Conservation (phyloP, 1,140 invertebrate genomes). For the Drosophila santomea region DNA sequence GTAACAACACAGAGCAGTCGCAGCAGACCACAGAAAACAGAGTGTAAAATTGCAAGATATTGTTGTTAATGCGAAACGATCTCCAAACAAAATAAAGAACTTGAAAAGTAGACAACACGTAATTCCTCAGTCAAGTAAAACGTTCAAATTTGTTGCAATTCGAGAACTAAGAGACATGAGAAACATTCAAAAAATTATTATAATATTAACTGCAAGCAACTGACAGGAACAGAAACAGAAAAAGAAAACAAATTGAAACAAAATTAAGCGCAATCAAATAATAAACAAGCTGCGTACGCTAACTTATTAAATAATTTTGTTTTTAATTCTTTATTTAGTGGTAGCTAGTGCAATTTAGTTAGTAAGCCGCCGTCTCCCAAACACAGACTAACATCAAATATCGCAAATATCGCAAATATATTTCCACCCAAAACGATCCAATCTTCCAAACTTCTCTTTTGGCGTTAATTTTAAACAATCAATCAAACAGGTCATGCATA, state of each 20-base stretch:
- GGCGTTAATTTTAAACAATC: constrained; percentile 61
- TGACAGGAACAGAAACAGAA: constrained; percentile 36
- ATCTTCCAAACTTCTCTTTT: constrained; percentile 52
- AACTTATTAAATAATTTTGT: constrained; percentile 83
- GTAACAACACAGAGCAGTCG: constrained; percentile 9
- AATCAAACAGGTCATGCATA: constrained; percentile 38
- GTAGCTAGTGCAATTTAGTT: constrained; percentile 85
- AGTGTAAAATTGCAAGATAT: constrained; percentile 15
- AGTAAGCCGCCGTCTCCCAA: constrained; percentile 47
- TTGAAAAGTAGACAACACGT: constrained; percentile 42
- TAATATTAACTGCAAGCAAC: constrained; percentile 35
- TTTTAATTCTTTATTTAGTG: constrained; percentile 84
- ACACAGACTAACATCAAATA: constrained; percentile 20
- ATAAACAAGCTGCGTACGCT: constrained; percentile 60
- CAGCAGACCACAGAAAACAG: constrained; percentile 38
- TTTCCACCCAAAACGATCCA: constrained; percentile 19
- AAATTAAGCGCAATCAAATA: constrained; percentile 45
- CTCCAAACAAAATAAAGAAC: constrained; percentile 63
- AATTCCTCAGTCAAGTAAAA: constrained; percentile 41
- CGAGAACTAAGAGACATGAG: constrained; percentile 17
- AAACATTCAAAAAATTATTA: constrained; percentile 8
- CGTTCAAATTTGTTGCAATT: constrained; percentile 30
- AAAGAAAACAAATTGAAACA: constrained; percentile 55
- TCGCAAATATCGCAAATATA: constrained; percentile 3
- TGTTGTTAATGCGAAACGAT: constrained; percentile 60